Evolutionary conservation across 2,888 invertebrate genomes (phyloP).

Genomic region (Bruchidius siliquastri): DNA sequence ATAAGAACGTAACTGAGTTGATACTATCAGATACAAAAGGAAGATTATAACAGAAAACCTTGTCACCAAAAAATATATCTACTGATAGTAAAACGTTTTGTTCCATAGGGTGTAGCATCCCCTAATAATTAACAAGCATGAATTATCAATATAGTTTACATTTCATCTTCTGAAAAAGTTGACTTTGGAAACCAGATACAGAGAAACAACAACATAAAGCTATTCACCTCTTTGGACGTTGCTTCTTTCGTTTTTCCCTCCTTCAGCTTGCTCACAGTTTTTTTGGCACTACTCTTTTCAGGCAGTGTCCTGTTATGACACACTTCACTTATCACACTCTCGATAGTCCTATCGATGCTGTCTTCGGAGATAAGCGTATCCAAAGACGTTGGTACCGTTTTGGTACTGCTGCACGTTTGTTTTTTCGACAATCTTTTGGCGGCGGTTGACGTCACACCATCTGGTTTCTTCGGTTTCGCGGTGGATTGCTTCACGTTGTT

Average conservation of each 20-base stretch:
- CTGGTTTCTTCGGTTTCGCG: constrained; percentile 14
- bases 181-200: constrained; percentile 30
- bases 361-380: constrained; percentile 56
- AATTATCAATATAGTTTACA: too few species aligned
- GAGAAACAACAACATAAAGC: too few species aligned
- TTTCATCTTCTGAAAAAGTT: too few species aligned
- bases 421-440: constrained; percentile 23
- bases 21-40: too few species aligned
- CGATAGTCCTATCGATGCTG: constrained; percentile 53
- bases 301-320: constrained; percentile 22
- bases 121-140: too few species aligned
- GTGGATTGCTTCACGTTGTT: constrained; percentile 28
- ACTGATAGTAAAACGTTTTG: too few species aligned
- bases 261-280: not conserved
- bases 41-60: too few species aligned
- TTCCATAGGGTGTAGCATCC: too few species aligned
- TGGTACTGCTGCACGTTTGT: constrained; percentile 13
- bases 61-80: too few species aligned
- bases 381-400: constrained; percentile 44
- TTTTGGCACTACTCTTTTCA: not conserved
- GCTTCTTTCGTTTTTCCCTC: not conserved
- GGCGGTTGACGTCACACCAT: not conserved
- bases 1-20: too few species aligned
- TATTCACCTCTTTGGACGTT: not conserved
- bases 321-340: constrained; percentile 45